phyloP scores from a whole-genome alignment of 2,888 invertebrate species.

The Drosophila yooni region DNA sequence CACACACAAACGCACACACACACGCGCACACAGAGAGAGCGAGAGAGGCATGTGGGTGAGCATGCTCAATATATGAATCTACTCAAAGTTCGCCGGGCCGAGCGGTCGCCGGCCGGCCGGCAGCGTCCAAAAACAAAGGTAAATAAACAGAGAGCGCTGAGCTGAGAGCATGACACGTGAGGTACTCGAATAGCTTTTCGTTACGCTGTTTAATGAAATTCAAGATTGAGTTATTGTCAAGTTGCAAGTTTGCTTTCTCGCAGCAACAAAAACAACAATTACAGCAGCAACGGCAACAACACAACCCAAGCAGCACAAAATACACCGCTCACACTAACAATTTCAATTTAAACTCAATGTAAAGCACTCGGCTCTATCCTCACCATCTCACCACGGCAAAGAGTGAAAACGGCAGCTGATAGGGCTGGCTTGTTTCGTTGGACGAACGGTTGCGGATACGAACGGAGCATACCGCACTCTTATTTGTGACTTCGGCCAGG shows the following conservation, averaged over 20 bases:
- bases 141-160: slow-evolving; percentile 51
- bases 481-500: slow-evolving; percentile 51
- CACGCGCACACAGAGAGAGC: background rate
- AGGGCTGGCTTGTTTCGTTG: background rate
- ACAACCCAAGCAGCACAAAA: background rate
- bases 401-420: slow-evolving; percentile 3
- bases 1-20: slow-evolving; percentile 4
- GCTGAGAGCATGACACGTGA: slow-evolving; percentile 21
- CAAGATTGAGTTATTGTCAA: slow-evolving; percentile 21
- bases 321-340: slow-evolving; percentile 1
- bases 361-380: background rate
- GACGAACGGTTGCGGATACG: background rate
- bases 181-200: slow-evolving; percentile 13
- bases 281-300: background rate
- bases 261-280: background rate
- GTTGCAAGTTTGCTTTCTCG: background rate
- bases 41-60: background rate
- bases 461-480: slow-evolving; percentile 26
- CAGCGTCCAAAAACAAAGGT: slow-evolving; percentile 45
- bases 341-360: slow-evolving; percentile 23
- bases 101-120: slow-evolving; percentile 52
- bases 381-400: slow-evolving; percentile 21
- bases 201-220: slow-evolving; percentile 42
- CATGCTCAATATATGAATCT: slow-evolving; percentile 1
- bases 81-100: slow-evolving; percentile 11